Evolutionary conservation across 2,797 vertebrate genomes (phyloP).

Genomic region (Todus mexicanus): DNA sequence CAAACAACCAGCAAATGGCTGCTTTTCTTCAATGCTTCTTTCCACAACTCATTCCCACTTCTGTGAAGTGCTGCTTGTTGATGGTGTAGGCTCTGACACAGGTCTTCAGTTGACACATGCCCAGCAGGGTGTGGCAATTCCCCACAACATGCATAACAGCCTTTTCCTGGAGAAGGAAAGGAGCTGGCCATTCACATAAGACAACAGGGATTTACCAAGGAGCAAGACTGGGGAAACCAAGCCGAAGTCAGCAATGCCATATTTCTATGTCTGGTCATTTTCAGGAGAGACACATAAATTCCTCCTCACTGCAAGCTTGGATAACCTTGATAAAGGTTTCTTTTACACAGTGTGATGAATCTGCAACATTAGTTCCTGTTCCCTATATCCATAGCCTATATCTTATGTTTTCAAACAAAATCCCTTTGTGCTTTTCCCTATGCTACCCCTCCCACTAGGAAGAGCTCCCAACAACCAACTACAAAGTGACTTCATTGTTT

Average conservation of each 20-base stretch:
- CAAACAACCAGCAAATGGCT: background rate
- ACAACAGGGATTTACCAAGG: background rate
- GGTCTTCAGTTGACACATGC: background rate
- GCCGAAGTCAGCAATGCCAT: background rate
- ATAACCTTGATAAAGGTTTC: background rate
- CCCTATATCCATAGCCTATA: background rate
- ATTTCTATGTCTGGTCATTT: background rate
- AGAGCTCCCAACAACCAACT: background rate
- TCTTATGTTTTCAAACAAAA: background rate
- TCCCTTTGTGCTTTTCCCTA: background rate
- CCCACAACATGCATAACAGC: background rate
- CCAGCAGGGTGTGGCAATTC: background rate
- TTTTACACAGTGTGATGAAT: background rate
- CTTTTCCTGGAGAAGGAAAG: background rate
- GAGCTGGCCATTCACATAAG: background rate
- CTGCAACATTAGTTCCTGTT: background rate
- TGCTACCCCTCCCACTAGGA: background rate
- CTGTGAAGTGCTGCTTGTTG: background rate
- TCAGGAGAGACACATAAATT: background rate
- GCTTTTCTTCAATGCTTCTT: background rate
- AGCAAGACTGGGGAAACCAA: background rate
- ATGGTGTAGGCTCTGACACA: background rate
- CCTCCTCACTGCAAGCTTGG: background rate
- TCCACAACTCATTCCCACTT: background rate
- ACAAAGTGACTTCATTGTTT: constrained; percentile 5